A percentile compares a stretch with the other conserved stretches of the same genome.
Conservation (phyloP, 2,797 vertebrate genomes). For the Chrysolophus pictus region DNA sequence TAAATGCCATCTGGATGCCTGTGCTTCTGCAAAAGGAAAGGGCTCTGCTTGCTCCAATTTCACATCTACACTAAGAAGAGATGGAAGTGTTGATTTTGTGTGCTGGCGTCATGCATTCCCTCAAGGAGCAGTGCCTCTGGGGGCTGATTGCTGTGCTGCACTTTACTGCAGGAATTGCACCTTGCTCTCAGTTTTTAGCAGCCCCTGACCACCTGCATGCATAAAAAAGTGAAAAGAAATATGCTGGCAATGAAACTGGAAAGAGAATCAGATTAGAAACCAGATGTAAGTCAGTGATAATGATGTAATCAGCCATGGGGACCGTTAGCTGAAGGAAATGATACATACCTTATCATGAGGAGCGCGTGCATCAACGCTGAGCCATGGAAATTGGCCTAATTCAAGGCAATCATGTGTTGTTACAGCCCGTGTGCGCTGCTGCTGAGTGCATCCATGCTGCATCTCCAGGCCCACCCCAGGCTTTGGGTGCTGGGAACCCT, state of each 20-base stretch:
- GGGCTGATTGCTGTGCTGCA: not conserved
- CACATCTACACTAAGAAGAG: not conserved
- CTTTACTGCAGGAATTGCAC: not conserved
- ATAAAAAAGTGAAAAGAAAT: not conserved
- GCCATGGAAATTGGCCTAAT: not conserved
- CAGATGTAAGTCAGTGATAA: not conserved
- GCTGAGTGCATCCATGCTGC: not conserved
- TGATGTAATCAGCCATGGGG: not conserved
- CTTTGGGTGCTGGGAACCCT: not conserved
- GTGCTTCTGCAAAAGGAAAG: not conserved
- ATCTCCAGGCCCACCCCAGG: not conserved
- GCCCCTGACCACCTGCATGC: too few relatives aligned
- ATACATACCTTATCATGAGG: rapidly evolving
- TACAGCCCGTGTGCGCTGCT: rapidly evolving
- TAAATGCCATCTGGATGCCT: not conserved
- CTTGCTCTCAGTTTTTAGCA: not conserved
- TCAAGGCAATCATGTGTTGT: rapidly evolving
- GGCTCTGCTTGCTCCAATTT: not conserved
- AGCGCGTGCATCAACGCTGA: not conserved
- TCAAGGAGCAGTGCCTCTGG: not conserved
- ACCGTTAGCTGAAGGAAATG: not conserved
- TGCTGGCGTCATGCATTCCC: not conserved
- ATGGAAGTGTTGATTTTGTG: not conserved
- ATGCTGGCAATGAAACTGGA: not conserved
- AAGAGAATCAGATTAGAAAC: not conserved